Percentiles rank a stretch among this genome's conserved stretches.
These are phyloP conservation scores for Helicoverpa assulta DNA, from an alignment of 2,888 invertebrate genomes.

Conservation along the genomic window DNA sequence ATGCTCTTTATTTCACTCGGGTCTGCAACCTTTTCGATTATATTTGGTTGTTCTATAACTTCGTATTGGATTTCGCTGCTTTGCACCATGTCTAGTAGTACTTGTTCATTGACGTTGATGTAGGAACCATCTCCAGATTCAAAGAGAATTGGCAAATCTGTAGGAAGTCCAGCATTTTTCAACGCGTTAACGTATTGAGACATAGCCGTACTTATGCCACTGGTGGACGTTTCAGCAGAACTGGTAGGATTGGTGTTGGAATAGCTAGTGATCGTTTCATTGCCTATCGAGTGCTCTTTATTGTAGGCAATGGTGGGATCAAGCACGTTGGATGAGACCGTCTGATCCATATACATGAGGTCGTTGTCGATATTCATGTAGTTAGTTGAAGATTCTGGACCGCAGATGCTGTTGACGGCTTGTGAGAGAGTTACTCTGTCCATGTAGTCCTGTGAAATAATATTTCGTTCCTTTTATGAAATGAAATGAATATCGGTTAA, in stretches of 20 bases:
- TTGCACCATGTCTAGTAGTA: conserved; percentile 89
- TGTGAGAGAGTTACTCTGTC: conserved; percentile 84
- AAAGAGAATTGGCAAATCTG: conserved; percentile 90
- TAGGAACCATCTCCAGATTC: conserved; percentile 92
- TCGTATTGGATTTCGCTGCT: conserved; percentile 89
- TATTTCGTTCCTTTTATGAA: not conserved
- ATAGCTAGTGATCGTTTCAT: conserved; percentile 79
- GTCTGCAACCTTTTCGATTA: conserved; percentile 87
- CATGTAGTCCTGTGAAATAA: conserved; percentile 83
- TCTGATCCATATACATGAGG: conserved; percentile 85
- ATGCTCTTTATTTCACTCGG: conserved; percentile 88
- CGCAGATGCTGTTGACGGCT: conserved; percentile 86
- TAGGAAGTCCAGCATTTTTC: conserved; percentile 85
- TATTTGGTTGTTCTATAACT: conserved; percentile 88
- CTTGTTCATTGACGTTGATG: conserved; percentile 92
- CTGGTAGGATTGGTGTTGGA: conserved; percentile 72
- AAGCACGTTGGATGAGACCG: conserved; percentile 77
- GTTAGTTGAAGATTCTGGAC: conserved; percentile 78
- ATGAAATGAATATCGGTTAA: not conserved
- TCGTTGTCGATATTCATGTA: conserved; percentile 84
- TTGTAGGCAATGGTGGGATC: conserved; percentile 77
- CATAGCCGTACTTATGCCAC: conserved; percentile 82
- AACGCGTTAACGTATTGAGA: conserved; percentile 88
- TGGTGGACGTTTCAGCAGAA: conserved; percentile 68
- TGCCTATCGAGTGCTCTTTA: conserved; percentile 76